These are phyloP conservation scores for Apocrypta bakeri DNA, from an alignment of 1,140 invertebrate genomes.

Conservation along the genomic window DNA sequence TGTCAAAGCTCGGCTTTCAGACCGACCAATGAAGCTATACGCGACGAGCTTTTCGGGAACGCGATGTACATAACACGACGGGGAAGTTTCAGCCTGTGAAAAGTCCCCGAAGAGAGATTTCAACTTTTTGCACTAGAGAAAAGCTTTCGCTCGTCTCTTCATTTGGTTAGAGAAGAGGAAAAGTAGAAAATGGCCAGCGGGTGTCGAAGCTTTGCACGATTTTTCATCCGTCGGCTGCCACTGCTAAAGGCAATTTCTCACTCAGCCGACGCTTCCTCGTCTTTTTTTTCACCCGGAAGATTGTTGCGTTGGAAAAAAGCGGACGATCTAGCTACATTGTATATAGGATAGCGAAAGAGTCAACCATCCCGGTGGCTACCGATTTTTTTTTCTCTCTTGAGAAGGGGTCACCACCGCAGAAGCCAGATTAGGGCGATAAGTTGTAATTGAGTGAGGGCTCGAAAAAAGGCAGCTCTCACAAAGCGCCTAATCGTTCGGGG, in stretches of 20 bases:
- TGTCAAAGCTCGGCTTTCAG: conserved; percentile 15
- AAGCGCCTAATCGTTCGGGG: conserved; percentile 10
- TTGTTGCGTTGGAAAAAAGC: conserved; percentile 1
- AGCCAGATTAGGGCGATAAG: conserved; percentile 23
- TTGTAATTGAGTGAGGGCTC: conserved; percentile 11
- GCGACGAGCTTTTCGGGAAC: neutral
- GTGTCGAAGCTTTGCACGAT: neutral
- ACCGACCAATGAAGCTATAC: neutral
- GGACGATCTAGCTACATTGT: neutral
- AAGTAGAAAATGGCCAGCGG: neutral
- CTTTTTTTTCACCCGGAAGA: neutral
- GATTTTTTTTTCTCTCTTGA: neutral
- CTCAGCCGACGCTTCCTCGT: neutral
- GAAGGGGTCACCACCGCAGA: neutral
- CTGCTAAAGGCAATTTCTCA: conserved; percentile 8
- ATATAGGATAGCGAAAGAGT: too few relatives aligned
- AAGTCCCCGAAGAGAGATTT: neutral
- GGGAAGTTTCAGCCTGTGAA: neutral
- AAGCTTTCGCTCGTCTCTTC: neutral
- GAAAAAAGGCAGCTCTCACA: conserved; percentile 2
- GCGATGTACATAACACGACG: neutral
- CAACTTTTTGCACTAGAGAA: neutral
- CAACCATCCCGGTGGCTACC: too few relatives aligned
- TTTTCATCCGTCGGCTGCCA: conserved; percentile 6
- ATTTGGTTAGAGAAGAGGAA: conserved; percentile 24